Base-by-base conservation (phyloP, 1,140 invertebrate species). In the Chrysomallon squamiferum region DNA sequence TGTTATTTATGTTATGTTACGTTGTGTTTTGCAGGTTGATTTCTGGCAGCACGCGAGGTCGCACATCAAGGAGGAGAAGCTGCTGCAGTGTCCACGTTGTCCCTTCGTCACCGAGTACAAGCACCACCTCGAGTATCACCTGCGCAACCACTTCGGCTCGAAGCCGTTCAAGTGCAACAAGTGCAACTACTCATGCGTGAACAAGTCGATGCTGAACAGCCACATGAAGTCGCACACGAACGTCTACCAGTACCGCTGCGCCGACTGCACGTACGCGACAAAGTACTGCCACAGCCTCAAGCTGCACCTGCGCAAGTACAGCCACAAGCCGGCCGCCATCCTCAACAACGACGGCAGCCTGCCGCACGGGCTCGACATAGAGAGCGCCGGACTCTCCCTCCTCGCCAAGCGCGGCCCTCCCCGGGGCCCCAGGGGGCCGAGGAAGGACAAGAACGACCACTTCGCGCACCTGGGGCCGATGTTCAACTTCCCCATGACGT, bases 231-330 rank as follows among this genome's bases (percentile, higher is more conserved):
- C 95, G 0, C 98, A 99, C 83, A 98, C 95, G 0, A 96, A 94
- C 68, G 87, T 98, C 0, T 99, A 99, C 78, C 97, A 97, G 77
- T 99, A 97, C 82, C 89, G 94, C 29, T 99, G 98, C 81, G 87
- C 90, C 0, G 92, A 97, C 78, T 99, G 98, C 82, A 91, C 90
- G n/a, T 99, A 99, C 81, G 95, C 93, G 2, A 98, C 96, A 0
- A 99, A 99, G 83, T 99, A 99, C 82, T 97, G 95, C 75, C 97
- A 99, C 86, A 96, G 94, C 32, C 86, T 99, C 0, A 99, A 99
- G 69, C 88, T 97, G 0, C 98, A 99, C 85, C 84, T 99, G 18
- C 88, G 94, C 3, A 99, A 99, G 80, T 96, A 97, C 77, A 86
- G 88, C 41, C 96, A 99, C 80, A 90, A 91, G 71, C 82, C 84